A percentile compares a stretch with the other conserved stretches of the same genome.
phyloP scores from a whole-genome alignment of 1,140 invertebrate genomes.

The Nymphalis io region DNA sequence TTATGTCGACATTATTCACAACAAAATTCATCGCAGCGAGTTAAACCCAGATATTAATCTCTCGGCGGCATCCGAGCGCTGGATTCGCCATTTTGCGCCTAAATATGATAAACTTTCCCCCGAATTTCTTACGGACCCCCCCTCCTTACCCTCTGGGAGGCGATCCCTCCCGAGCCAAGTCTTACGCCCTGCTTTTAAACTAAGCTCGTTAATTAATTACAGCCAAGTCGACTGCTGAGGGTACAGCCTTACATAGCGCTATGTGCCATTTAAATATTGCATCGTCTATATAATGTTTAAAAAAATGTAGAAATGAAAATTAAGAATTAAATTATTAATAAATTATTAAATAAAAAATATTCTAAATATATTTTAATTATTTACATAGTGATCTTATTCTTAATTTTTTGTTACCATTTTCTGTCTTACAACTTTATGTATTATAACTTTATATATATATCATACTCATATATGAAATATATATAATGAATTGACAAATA shows the following conservation, averaged over 20 bases:
- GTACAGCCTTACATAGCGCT: conserved; percentile 72
- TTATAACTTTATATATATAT: too few species aligned
- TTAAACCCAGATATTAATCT: conserved; percentile 80
- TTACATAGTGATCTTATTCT: too few species aligned
- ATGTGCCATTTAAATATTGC: conserved; percentile 74
- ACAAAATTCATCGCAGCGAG: conserved; percentile 75
- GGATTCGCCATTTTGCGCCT: conserved; percentile 81
- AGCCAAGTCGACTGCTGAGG: conserved; percentile 75
- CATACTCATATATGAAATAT: too few species aligned
- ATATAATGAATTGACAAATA: too few species aligned
- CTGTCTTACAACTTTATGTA: too few species aligned
- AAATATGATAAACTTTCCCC: conserved; percentile 81
- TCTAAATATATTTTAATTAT: too few species aligned
- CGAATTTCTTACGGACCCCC: conserved; percentile 74
- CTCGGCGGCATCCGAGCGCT: conserved; percentile 73
- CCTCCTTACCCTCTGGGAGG: conserved; percentile 58
- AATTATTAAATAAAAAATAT: not conserved
- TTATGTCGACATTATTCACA: conserved; percentile 71
- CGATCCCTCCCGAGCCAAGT: conserved; percentile 64
- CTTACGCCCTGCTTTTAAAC: conserved; percentile 81
- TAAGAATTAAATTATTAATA: not conserved
- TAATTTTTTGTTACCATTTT: too few species aligned
- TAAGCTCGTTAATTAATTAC: conserved; percentile 81
- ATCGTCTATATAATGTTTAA: conserved; percentile 36
- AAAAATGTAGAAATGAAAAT: conserved; percentile 16